Evolutionary conservation across 2,797 vertebrate genomes (phyloP).

Genomic region (Neopelma chrysocephalum): DNA sequence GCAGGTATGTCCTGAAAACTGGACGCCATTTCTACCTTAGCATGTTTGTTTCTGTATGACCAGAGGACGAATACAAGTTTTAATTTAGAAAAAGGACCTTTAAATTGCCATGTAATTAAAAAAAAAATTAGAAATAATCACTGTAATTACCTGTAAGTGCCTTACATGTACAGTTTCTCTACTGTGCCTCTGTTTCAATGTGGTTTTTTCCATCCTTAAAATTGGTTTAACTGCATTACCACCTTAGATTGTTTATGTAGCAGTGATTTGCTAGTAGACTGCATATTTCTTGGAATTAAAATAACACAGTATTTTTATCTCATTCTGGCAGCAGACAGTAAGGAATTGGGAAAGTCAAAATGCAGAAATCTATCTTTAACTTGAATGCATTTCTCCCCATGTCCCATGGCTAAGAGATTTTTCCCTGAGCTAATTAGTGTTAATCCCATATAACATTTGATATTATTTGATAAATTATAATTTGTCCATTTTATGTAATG

Average conservation of each 20-base stretch:
- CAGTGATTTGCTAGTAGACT: not conserved
- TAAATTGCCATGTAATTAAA: not conserved
- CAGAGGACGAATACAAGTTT: not conserved
- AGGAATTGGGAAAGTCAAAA: not conserved
- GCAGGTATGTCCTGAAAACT: slow-evolving; percentile 62
- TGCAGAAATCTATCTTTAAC: not conserved
- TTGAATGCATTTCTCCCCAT: not conserved
- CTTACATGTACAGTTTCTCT: not conserved
- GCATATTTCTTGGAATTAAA: not conserved
- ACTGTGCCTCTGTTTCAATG: not conserved
- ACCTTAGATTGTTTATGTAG: not conserved
- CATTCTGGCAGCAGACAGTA: not conserved
- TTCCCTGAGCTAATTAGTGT: not conserved
- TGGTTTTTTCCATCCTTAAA: not conserved
- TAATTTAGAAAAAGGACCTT: not conserved
- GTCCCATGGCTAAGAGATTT: not conserved
- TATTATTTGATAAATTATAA: not conserved
- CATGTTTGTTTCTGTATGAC: not conserved
- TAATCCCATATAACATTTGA: not conserved
- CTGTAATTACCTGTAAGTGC: not conserved
- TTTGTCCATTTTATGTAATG: not conserved
- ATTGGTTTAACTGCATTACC: not conserved
- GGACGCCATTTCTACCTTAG: not conserved
- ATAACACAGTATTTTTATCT: not conserved
- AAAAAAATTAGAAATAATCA: not conserved